Evolutionary conservation across 1,140 invertebrate genomes (phyloP).

Genomic region (Armadillidium nasatum): DNA sequence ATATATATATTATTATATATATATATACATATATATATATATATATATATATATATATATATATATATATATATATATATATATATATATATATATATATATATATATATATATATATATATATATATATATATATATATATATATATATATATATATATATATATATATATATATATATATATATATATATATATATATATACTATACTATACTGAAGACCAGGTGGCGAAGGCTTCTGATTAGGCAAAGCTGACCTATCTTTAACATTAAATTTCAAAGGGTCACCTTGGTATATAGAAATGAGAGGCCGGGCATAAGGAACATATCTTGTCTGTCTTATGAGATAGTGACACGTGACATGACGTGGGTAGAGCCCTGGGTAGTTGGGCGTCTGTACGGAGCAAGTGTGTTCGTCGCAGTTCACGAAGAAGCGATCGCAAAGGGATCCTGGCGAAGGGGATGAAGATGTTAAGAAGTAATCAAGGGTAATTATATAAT

Average conservation of each 20-base stretch:
- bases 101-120: too few relatives aligned
- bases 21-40: too few relatives aligned
- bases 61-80: too few relatives aligned
- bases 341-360: constrained; percentile 75
- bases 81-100: too few relatives aligned
- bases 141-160: too few relatives aligned
- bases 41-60: too few relatives aligned
- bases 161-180: too few relatives aligned
- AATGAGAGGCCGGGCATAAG: constrained; percentile 66
- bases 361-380: constrained; percentile 76
- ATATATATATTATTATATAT: too few relatives aligned
- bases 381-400: constrained; percentile 78
- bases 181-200: too few relatives aligned
- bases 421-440: constrained; percentile 80
- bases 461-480: background rate
- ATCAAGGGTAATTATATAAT: background rate
- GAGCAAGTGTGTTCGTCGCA: constrained; percentile 80
- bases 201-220: constrained; percentile 29
- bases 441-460: constrained; percentile 55
- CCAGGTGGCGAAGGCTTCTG: constrained; percentile 30
- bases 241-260: constrained; percentile 37
- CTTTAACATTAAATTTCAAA: constrained; percentile 46
- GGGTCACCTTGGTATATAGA: constrained; percentile 45
- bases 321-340: constrained; percentile 55
- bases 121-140: too few relatives aligned